Percentiles rank a stretch among this genome's conserved stretches.
phyloP scores from a whole-genome alignment of 2,113 vertebrate species.

The Perccottus glenii region DNA sequence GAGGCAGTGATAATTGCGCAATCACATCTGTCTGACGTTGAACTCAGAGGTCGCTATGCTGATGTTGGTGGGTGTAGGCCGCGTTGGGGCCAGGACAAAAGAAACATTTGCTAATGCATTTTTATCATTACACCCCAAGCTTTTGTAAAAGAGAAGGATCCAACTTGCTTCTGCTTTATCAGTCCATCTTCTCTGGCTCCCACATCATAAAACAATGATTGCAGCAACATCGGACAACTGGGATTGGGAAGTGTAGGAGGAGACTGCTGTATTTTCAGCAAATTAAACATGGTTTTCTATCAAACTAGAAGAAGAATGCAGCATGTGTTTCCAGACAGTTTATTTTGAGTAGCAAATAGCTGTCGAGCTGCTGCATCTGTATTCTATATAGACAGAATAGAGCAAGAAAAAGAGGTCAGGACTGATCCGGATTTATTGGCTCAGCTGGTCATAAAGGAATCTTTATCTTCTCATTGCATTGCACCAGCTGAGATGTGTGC shows the following conservation, averaged over 20 bases:
- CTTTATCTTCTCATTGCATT: conserved; percentile 64
- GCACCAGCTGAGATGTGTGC: conserved; percentile 61
- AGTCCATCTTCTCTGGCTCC: conserved; percentile 52
- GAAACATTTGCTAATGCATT: conserved; percentile 22
- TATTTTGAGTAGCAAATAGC: conserved; percentile 1
- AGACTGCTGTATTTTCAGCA: conserved; percentile 26
- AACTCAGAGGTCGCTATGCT: no score
- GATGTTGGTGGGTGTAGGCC: no score
- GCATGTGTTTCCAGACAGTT: not conserved
- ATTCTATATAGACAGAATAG: conserved; percentile 13
- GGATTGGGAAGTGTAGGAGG: conserved; percentile 13
- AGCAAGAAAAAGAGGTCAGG: conserved; percentile 38
- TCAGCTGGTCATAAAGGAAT: conserved; percentile 66
- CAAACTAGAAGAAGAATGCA: not conserved
- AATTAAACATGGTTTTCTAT: conserved; percentile 19
- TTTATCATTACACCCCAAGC: conserved; percentile 68
- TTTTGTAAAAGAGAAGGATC: conserved; percentile 68
- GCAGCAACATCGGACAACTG: conserved; percentile 15
- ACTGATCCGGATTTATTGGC: conserved; percentile 65
- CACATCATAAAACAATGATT: conserved; percentile 48
- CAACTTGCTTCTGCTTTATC: conserved; percentile 63
- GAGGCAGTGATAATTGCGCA: no score
- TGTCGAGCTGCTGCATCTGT: conserved; percentile 12
- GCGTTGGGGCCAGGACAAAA: no score
- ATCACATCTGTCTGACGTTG: no score